Conservation (phyloP, 1,140 invertebrate genomes). For the Cataglyphis hispanica region DNA sequence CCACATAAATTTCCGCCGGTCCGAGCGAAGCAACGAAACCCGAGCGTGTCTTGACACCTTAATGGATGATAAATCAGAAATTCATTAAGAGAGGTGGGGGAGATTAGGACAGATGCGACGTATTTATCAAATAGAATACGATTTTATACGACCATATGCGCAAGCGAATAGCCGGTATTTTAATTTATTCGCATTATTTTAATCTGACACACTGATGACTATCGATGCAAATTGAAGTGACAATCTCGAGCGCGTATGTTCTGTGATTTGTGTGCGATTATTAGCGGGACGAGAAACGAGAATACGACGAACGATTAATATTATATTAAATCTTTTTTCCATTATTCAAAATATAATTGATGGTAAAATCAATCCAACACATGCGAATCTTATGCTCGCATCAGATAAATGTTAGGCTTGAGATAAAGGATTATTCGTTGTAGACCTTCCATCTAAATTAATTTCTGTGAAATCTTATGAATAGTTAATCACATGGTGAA, state of each 20-base stretch:
- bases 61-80: conserved; percentile 81
- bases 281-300: not conserved
- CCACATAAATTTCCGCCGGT: conserved; percentile 80
- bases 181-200: conserved; percentile 54
- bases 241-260: conserved; percentile 12
- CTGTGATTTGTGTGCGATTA: conserved; percentile 27
- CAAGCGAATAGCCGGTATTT: conserved; percentile 70
- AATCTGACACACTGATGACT: conserved; percentile 35
- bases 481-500: not conserved
- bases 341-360: conserved; percentile 18
- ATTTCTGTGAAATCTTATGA: conserved; percentile 12
- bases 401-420: not conserved
- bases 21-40: conserved; percentile 75
- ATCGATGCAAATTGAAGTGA: conserved; percentile 19
- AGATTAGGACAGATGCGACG: conserved; percentile 71
- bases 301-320: not conserved
- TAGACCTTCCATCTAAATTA: not conserved
- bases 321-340: not conserved
- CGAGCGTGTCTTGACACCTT: conserved; percentile 77
- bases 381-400: not conserved
- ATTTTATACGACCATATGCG: conserved; percentile 21
- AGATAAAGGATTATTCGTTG: not conserved
- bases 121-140: conserved; percentile 77
- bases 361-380: conserved; percentile 26
- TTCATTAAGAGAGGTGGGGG: conserved; percentile 69